These are phyloP conservation scores for Trachelus iudaicus DNA, from an alignment of 2,888 invertebrate species.

Conservation along the genomic window DNA sequence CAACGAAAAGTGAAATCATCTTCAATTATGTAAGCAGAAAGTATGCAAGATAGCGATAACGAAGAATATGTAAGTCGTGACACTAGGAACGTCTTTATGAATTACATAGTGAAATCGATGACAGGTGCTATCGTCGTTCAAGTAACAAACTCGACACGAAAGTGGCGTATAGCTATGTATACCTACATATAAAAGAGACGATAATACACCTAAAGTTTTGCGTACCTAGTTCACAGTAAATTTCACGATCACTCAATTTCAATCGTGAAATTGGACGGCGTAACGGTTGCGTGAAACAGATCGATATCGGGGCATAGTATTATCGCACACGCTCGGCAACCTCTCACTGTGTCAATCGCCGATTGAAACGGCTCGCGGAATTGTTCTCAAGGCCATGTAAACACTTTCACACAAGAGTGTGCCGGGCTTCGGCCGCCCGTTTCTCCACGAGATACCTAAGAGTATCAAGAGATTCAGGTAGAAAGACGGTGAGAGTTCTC, in stretches of 20 bases:
- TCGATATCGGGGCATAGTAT: not conserved
- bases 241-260: not conserved
- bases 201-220: not conserved
- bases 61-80: too few relatives aligned
- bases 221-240: not conserved
- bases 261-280: not conserved
- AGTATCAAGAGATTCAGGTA: not conserved
- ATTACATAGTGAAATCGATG: not conserved
- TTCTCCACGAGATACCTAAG: not conserved
- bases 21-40: not conserved
- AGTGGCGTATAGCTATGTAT: too few relatives aligned
- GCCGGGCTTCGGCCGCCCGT: not conserved
- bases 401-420: not conserved
- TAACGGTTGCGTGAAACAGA: not conserved
- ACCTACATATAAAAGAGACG: too few relatives aligned
- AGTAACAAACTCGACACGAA: too few relatives aligned
- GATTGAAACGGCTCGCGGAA: not conserved
- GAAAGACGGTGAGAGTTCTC: not conserved
- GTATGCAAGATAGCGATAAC: not conserved
- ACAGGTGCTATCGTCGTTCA: not conserved
- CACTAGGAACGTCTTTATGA: not conserved
- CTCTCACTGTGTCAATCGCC: conserved; percentile 7
- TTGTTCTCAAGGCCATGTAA: conserved; percentile 2
- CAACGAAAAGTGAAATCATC: not conserved
- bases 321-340: conserved; percentile 5